Conservation (phyloP, 2,113 vertebrate genomes). For the Alexandromys fortis region DNA sequence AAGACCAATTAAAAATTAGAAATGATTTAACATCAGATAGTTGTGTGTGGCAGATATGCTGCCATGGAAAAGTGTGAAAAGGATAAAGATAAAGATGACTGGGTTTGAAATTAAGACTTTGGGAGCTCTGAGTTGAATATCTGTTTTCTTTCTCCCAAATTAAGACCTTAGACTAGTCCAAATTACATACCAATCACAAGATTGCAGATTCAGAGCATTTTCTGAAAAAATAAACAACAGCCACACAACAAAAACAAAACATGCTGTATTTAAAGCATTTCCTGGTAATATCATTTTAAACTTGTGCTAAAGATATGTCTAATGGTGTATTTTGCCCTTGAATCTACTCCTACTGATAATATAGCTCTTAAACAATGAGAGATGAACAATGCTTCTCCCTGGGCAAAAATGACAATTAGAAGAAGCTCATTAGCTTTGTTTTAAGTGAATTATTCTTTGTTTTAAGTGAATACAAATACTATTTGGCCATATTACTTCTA, state of each 20-base stretch:
- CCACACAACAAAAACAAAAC: neutral
- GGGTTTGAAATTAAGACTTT: neutral
- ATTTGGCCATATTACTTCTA: slow-evolving; percentile 33
- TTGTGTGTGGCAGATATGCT: slow-evolving; percentile 28
- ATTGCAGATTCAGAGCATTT: neutral
- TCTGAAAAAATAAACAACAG: neutral
- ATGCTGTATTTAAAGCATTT: slow-evolving; percentile 10
- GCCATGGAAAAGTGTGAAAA: slow-evolving; percentile 43
- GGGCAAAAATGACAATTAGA: slow-evolving; percentile 53
- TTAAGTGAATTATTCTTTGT: neutral
- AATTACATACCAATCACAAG: neutral
- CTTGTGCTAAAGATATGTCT: slow-evolving; percentile 33
- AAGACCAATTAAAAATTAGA: slow-evolving; percentile 70
- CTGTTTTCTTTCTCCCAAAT: slow-evolving; percentile 30
- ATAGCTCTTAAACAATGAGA: neutral
- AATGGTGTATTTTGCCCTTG: neutral
- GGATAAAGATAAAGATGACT: neutral
- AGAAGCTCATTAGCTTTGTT: neutral
- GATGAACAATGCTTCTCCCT: neutral
- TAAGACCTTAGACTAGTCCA: neutral
- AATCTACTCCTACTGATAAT: slow-evolving; percentile 13
- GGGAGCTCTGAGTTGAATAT: neutral
- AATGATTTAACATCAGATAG: slow-evolving; percentile 70
- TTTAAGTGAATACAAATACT: neutral
- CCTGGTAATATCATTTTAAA: slow-evolving; percentile 52